These are phyloP conservation scores for Herpailurus yagouaroundi DNA, from an alignment of 2,113 vertebrate genomes.

Conservation along the genomic window DNA sequence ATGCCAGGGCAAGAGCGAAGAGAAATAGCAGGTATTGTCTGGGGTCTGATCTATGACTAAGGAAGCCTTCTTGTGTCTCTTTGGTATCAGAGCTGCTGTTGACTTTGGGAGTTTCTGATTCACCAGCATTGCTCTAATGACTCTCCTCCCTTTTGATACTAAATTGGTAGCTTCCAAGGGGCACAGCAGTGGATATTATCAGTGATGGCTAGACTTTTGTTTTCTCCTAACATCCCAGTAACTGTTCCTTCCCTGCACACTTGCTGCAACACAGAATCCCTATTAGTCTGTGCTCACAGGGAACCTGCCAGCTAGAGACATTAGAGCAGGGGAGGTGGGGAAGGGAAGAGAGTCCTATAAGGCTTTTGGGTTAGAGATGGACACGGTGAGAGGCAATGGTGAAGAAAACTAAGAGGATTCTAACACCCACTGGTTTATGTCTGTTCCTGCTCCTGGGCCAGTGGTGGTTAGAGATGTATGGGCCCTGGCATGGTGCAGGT, in stretches of 20 bases:
- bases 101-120: not conserved
- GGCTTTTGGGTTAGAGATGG: not conserved
- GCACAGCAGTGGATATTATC: not conserved
- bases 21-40: slow-evolving; percentile 95
- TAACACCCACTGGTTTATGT: not conserved
- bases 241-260: not conserved
- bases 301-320: not conserved
- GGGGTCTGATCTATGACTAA: not conserved
- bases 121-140: not conserved
- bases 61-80: not conserved
- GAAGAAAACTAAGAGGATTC: not conserved
- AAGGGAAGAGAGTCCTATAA: accelerated
- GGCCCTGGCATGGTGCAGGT: not conserved
- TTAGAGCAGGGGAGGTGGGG: accelerated
- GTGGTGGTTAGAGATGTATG: not conserved
- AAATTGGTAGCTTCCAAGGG: not conserved
- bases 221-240: not conserved
- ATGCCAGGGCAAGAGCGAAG: slow-evolving; percentile 97
- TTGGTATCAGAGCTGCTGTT: not conserved
- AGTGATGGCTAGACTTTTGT: not conserved
- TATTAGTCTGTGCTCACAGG: accelerated
- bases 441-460: not conserved
- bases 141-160: not conserved
- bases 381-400: accelerated
- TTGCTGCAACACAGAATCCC: not conserved